These are phyloP conservation scores for Ametastegia equiseti DNA, from an alignment of 2,888 invertebrate genomes.

Conservation along the genomic window DNA sequence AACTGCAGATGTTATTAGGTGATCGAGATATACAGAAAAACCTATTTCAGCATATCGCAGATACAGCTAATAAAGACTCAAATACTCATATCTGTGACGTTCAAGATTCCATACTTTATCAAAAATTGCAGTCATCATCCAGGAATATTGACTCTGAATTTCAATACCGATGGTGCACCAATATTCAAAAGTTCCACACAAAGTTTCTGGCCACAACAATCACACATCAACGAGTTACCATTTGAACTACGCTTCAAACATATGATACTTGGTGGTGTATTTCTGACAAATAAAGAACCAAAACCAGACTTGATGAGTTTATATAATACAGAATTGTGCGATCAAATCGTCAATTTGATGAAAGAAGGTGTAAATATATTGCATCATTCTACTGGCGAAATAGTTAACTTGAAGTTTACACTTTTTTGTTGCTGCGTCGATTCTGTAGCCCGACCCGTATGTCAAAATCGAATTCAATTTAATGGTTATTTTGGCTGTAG, in stretches of 20 bases:
- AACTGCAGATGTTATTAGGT: conserved; percentile 42
- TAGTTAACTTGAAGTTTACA: not conserved
- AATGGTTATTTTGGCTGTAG: not conserved
- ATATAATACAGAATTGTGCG: not conserved
- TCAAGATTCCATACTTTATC: no score
- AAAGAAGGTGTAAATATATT: conserved; percentile 17
- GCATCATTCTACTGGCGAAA: not conserved
- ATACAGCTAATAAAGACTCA: not conserved
- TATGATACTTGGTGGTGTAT: not conserved
- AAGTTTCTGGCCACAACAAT: not conserved
- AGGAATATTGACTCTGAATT: not conserved
- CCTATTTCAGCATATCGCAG: not conserved
- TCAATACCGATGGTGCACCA: not conserved
- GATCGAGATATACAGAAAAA: conserved; percentile 24
- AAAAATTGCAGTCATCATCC: no score
- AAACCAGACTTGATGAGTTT: conserved; percentile 32
- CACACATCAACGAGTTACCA: not conserved
- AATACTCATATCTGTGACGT: not conserved
- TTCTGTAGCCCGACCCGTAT: conserved; percentile 39
- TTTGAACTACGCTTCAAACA: not conserved
- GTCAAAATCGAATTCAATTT: conserved; percentile 11
- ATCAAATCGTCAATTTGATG: conserved; percentile 28
- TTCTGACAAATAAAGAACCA: conserved; percentile 28
- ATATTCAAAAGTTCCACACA: not conserved
- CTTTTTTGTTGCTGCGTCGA: conserved; percentile 42